These are phyloP conservation scores for Toxonevra muliebris DNA, from an alignment of 2,888 invertebrate genomes.

Conservation along the genomic window DNA sequence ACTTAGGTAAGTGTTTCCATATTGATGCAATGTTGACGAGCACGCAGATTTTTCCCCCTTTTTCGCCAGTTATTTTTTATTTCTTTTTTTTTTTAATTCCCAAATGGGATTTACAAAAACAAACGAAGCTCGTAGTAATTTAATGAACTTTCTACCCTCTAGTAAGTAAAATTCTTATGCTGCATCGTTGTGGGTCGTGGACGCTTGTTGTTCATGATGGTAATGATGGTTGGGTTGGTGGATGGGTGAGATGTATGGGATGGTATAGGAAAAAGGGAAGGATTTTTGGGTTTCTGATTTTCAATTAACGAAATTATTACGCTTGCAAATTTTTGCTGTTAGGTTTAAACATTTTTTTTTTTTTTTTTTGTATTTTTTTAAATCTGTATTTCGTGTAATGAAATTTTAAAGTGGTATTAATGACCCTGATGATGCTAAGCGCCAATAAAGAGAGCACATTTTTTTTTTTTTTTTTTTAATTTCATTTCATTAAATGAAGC, in stretches of 20 bases:
- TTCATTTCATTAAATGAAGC: too few relatives aligned
- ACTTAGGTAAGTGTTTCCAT: not conserved
- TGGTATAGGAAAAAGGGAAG: too few relatives aligned
- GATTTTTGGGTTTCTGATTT: not conserved
- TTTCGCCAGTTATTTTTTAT: not conserved
- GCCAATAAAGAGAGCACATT: too few relatives aligned
- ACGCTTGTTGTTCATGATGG: too few relatives aligned
- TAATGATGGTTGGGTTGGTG: too few relatives aligned
- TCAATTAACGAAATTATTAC: constrained; percentile 7
- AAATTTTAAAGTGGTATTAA: constrained; percentile 4
- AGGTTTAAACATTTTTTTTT: too few relatives aligned
- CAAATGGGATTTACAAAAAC: constrained; percentile 58
- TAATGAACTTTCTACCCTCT: constrained; percentile 33
- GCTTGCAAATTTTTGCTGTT: not conserved
- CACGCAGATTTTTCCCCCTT: not conserved
- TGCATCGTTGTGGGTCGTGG: too few relatives aligned
- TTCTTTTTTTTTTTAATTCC: not conserved
- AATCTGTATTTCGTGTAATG: not conserved
- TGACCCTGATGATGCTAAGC: not conserved
- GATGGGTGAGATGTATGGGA: too few relatives aligned
- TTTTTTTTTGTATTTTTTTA: too few relatives aligned
- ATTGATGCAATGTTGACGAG: constrained; percentile 1
- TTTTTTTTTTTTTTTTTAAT: too few relatives aligned
- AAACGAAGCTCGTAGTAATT: constrained; percentile 41
- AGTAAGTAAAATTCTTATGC: not conserved